Percentiles rank a stretch among this genome's conserved stretches.
These are phyloP conservation scores for Lamprotornis superbus DNA, from an alignment of 2,113 vertebrate genomes.

Conservation along the genomic window DNA sequence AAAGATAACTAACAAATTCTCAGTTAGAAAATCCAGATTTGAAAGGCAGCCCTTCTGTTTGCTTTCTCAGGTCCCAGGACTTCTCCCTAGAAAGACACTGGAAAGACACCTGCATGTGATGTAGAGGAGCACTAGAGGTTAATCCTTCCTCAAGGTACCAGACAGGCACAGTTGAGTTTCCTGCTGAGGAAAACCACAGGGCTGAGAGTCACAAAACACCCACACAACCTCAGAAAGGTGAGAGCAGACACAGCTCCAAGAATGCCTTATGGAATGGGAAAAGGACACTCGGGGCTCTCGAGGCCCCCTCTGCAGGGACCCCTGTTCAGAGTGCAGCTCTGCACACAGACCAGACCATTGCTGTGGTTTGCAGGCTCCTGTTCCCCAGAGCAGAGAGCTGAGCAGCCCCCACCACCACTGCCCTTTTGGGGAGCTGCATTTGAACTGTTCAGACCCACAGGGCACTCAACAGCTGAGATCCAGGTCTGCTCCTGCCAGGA, in stretches of 20 bases:
- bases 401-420: neutral
- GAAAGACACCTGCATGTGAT: neutral
- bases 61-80: neutral
- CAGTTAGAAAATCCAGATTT: neutral
- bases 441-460: neutral
- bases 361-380: accelerated
- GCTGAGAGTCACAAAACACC: neutral
- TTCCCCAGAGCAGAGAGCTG: neutral
- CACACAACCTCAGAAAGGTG: neutral
- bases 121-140: neutral
- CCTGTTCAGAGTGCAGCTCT: neutral
- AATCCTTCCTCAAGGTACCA: neutral
- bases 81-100: neutral
- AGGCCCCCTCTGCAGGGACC: neutral
- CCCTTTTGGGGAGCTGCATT: neutral
- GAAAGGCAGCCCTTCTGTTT: neutral
- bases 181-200: neutral
- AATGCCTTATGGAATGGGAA: neutral
- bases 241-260: neutral
- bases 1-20: neutral
- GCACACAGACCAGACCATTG: neutral
- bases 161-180: neutral
- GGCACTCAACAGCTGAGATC: neutral
- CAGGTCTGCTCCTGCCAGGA: neutral
- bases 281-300: neutral